Base-by-base conservation (phyloP, 2,797 vertebrate species). In the Silurus aristotelis region DNA sequence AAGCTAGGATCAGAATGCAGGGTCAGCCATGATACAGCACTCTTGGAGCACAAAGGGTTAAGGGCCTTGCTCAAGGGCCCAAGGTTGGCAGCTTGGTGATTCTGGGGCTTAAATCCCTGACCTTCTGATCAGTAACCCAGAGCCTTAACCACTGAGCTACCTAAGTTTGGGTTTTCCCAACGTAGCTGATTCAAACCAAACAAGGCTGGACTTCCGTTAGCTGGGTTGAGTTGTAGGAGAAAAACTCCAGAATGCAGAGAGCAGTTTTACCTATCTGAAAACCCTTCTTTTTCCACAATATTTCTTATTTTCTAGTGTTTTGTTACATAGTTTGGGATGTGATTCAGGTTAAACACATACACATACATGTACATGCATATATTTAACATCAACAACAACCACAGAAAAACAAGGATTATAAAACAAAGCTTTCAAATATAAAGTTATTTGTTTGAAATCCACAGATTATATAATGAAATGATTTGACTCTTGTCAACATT, bases 401-500 rank as follows among this genome's bases (percentile, higher is more conserved):
- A 31, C 31, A 31, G 27, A 27, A 27, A 27, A 38, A 38, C 38
- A 38, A 77, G 27, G 9, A 75, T 13, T 38, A 19, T 19, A 19
- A 77, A 60, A 38, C 25, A 27, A 17, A 17, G 48, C 73, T 76
- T 27, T 76, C 5, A 56, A 27, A 76, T 15, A 27, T 76, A 2
- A 25, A 3, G 15, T 17, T 55, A n/a, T 31, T 52, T 31, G 73
- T 55, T 73, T 55, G 10, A 55, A 75, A 60, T 43, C 4, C 76
- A 78, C 56, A 38, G 76, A 61, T 78, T 43, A 61, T 43, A 78
- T 78, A 60, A 78, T 78, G 27, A 20, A 43, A 43, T 61, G 31
- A 78, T 78, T 61, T 78, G 43, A 78, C 56, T 61, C 58, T 20
- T 13, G 20, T 61, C 31, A 78, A 78, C 76, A 78, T 78, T 78